Conservation (phyloP, 2,797 vertebrate genomes). For the Neomorphus geoffroyi region DNA sequence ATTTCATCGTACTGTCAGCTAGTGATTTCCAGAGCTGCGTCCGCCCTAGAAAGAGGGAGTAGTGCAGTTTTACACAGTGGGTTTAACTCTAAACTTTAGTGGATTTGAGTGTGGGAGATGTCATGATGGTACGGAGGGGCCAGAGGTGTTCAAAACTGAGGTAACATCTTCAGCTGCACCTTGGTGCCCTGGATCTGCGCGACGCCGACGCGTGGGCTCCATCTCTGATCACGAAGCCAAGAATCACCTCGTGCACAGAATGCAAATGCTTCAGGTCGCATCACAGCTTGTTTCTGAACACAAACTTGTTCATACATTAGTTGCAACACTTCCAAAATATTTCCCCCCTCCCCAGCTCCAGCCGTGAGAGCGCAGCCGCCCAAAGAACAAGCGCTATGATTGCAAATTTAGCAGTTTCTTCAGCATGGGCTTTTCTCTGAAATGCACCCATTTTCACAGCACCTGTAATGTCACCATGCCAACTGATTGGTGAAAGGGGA, state of each 20-base stretch:
- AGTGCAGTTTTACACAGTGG: not conserved
- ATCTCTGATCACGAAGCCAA: not conserved
- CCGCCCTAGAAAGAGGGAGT: not conserved
- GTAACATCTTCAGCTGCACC: not conserved
- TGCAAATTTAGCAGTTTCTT: slow-evolving; percentile 41
- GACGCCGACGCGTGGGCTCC: not conserved
- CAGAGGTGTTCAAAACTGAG: not conserved
- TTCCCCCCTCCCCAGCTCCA: not conserved
- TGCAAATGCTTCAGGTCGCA: not conserved
- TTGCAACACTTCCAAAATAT: not conserved
- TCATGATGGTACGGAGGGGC: not conserved
- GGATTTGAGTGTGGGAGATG: not conserved
- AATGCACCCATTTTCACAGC: slow-evolving; percentile 26
- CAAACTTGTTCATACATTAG: not conserved
- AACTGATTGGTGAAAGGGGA: slow-evolving; percentile 29
- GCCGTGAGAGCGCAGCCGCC: not conserved
- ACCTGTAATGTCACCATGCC: slow-evolving; percentile 53
- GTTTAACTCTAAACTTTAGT: not conserved
- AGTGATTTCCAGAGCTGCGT: not conserved
- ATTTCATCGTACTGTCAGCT: not conserved
- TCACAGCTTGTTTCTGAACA: not conserved
- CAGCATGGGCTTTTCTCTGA: slow-evolving; percentile 1
- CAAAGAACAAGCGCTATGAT: slow-evolving; percentile 27
- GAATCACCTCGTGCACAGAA: not conserved
- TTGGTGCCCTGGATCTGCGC: not conserved